Evolutionary conservation across 2,888 invertebrate species (phyloP).

Genomic region (Hofmannophila pseudospretella): DNA sequence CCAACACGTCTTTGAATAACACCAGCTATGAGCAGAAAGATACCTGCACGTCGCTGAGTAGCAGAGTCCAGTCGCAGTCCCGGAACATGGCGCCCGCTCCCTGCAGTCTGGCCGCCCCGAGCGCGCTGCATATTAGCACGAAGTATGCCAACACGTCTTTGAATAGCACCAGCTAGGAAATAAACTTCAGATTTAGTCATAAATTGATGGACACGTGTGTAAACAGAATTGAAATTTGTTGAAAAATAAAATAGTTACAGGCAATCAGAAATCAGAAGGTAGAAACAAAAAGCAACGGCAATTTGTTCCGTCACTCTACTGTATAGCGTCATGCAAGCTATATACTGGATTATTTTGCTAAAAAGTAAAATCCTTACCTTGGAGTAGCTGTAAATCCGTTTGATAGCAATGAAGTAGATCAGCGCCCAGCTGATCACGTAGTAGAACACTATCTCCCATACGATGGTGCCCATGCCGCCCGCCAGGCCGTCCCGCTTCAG

Average conservation of each 20-base stretch:
- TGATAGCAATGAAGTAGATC: slow-evolving; percentile 57
- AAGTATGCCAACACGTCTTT: slow-evolving; percentile 59
- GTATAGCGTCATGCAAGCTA: too few species aligned
- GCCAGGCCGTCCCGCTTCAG: slow-evolving; percentile 50
- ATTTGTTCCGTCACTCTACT: too few species aligned
- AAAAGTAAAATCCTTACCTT: slow-evolving; percentile 44
- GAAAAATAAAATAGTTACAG: too few species aligned
- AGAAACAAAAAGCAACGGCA: too few species aligned
- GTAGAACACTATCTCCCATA: slow-evolving; percentile 53
- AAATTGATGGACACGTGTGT: neutral
- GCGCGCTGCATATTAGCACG: slow-evolving; percentile 38
- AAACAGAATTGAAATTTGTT: too few species aligned
- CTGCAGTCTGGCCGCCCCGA: slow-evolving; percentile 46
- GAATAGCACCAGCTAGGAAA: slow-evolving; percentile 54
- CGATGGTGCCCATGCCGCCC: slow-evolving; percentile 54
- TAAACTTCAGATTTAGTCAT: neutral
- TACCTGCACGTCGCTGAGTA: slow-evolving; percentile 51
- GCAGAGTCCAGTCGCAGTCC: slow-evolving; percentile 51
- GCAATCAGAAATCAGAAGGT: too few species aligned
- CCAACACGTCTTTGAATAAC: slow-evolving; percentile 58
- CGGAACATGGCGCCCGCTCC: slow-evolving; percentile 50
- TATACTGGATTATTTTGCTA: too few species aligned
- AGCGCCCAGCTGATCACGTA: slow-evolving; percentile 57
- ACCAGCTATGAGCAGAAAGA: slow-evolving; percentile 59
- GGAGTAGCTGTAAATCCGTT: slow-evolving; percentile 63